These are phyloP conservation scores for Zonitis immaculata DNA, from an alignment of 2,888 invertebrate genomes.

Conservation along the genomic window DNA sequence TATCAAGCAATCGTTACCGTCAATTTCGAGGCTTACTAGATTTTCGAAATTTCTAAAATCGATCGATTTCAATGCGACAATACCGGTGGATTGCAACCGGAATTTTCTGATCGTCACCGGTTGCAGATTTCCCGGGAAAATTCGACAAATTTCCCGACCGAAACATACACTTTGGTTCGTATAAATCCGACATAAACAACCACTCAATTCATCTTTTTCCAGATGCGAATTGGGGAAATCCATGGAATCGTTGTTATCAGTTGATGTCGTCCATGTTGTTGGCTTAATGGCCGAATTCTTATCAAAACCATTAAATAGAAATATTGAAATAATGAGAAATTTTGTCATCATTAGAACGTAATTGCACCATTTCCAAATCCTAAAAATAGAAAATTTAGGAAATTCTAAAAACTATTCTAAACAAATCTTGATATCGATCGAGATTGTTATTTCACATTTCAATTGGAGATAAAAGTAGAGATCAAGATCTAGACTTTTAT, in stretches of 20 bases:
- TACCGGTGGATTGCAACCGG: constrained; percentile 52
- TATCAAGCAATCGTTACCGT: constrained; percentile 53
- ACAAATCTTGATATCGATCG: no score
- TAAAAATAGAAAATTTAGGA: no score
- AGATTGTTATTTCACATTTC: no score
- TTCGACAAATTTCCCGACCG: constrained; percentile 52
- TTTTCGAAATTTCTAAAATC: constrained; percentile 47
- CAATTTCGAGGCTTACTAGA: constrained; percentile 51
- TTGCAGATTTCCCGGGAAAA: constrained; percentile 51
- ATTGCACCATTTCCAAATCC: no score
- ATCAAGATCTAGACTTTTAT: no score
- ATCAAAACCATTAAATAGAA: no score
- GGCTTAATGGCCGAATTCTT: no score
- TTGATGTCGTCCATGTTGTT: neutral
- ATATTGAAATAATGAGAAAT: no score
- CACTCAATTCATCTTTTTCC: constrained; percentile 28
- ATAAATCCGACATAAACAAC: constrained; percentile 53
- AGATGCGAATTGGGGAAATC: neutral
- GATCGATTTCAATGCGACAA: constrained; percentile 47
- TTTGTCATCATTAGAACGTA: no score
- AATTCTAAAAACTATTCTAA: no score
- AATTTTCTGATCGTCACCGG: constrained; percentile 47
- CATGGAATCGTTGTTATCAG: neutral
- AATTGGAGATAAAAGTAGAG: no score
- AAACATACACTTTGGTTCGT: constrained; percentile 51